These are phyloP conservation scores for Opisthograptis luteolata DNA, from an alignment of 2,888 invertebrate species.

Conservation along the genomic window DNA sequence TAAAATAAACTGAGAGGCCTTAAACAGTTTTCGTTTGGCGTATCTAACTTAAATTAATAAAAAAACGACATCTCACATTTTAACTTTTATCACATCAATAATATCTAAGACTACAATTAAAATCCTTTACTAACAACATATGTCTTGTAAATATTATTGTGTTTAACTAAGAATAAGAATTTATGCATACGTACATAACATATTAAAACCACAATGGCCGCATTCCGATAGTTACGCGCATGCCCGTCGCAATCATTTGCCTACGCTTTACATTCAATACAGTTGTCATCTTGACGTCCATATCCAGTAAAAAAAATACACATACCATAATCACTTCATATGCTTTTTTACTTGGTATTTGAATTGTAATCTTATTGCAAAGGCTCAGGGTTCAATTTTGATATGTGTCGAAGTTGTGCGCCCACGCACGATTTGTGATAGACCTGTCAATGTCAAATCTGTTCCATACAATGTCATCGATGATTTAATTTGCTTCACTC, in stretches of 20 bases:
- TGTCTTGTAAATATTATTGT: too few species aligned
- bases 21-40: too few species aligned
- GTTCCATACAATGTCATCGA: constrained; percentile 17
- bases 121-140: too few species aligned
- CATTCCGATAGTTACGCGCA: constrained; percentile 15
- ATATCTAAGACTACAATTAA: too few species aligned
- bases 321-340: constrained; percentile 1
- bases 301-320: constrained; percentile 11
- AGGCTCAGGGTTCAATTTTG: constrained; percentile 3
- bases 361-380: background rate
- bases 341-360: background rate
- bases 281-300: constrained; percentile 28
- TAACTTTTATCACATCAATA: too few species aligned
- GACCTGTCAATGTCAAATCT: constrained; percentile 34
- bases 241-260: constrained; percentile 16
- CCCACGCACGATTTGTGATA: constrained; percentile 23
- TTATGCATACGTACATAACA: too few species aligned
- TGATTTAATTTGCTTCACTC: constrained; percentile 18
- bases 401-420: constrained; percentile 6
- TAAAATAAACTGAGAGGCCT: too few species aligned
- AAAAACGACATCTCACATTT: too few species aligned
- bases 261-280: constrained; percentile 33
- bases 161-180: too few species aligned
- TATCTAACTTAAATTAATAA: too few species aligned
- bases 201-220: background rate